Conservation (phyloP, 2,113 vertebrate genomes). For the Cavia aperea region DNA sequence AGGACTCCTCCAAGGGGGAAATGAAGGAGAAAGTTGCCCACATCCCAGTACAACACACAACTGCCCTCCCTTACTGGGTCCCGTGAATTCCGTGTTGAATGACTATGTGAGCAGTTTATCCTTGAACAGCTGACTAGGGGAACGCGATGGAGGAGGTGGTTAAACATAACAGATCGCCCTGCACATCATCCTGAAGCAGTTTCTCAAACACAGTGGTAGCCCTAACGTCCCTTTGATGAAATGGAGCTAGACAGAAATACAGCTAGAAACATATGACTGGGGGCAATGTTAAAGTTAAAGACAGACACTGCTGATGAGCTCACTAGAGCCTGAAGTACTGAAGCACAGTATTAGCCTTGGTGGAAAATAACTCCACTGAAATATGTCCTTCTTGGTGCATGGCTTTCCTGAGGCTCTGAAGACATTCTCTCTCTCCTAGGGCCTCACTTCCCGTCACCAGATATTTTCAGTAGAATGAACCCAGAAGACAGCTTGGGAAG, state of each 20-base stretch:
- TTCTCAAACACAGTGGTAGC: slow-evolving; percentile 75
- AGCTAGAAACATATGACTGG: slow-evolving; percentile 67
- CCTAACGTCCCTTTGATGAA: slow-evolving; percentile 70
- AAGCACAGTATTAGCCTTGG: slow-evolving; percentile 70
- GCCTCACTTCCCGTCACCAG: slow-evolving; percentile 8
- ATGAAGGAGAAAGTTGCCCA: background rate
- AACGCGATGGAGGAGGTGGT: slow-evolving; percentile 76
- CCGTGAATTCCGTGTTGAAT: slow-evolving; percentile 72
- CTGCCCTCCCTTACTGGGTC: slow-evolving; percentile 57
- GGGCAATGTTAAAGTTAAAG: slow-evolving; percentile 73
- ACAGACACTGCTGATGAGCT: slow-evolving; percentile 76
- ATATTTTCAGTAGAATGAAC: slow-evolving; percentile 49
- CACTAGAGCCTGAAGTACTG: slow-evolving; percentile 61
- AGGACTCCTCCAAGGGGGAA: background rate
- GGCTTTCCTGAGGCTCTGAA: slow-evolving; percentile 48
- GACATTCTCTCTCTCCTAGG: slow-evolving; percentile 40
- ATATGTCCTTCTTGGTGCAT: slow-evolving; percentile 55
- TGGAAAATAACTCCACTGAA: slow-evolving; percentile 68
- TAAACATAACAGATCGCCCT: slow-evolving; percentile 75
- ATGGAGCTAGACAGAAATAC: slow-evolving; percentile 67
- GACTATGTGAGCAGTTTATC: slow-evolving; percentile 69
- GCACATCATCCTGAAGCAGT: slow-evolving; percentile 74
- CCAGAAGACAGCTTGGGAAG: slow-evolving; percentile 44
- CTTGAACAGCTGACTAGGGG: slow-evolving; percentile 73
- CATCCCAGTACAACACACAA: slow-evolving; percentile 10